Percentiles rank a stretch among this genome's conserved stretches.
phyloP scores from a whole-genome alignment of 2,113 vertebrate species.

The Anolis carolinensis region DNA sequence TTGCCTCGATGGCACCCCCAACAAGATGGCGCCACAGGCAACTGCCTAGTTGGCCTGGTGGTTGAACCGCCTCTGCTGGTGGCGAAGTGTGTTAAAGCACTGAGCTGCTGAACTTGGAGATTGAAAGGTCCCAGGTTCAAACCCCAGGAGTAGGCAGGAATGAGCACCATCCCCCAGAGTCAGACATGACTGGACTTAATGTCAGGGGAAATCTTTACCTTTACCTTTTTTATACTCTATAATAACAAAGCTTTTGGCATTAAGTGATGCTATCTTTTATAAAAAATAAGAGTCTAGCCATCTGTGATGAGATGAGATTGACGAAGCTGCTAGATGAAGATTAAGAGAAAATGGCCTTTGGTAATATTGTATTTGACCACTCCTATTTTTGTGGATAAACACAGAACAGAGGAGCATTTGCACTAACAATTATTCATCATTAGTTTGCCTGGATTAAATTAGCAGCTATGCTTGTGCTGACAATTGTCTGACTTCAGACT shows the following conservation, averaged over 20 bases:
- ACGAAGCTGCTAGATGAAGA: not conserved
- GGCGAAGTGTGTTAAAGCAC: too few relatives aligned
- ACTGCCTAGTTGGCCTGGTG: too few relatives aligned
- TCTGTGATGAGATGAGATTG: not conserved
- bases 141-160: too few relatives aligned
- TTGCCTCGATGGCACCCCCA: too few relatives aligned
- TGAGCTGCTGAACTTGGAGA: too few relatives aligned
- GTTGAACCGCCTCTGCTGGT: too few relatives aligned
- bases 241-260: not conserved
- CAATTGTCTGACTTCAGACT: not conserved
- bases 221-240: too few relatives aligned
- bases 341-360: not conserved
- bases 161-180: too few relatives aligned
- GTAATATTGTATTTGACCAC: not conserved
- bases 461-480: not conserved
- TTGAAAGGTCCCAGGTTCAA: too few relatives aligned
- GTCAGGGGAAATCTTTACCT: too few relatives aligned
- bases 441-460: not conserved
- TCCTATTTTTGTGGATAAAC: not conserved
- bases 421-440: not conserved
- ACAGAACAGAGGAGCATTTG: not conserved
- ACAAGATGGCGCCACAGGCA: too few relatives aligned
- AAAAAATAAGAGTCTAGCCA: not conserved
- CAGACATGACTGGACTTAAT: too few relatives aligned
- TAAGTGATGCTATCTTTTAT: not conserved